A percentile compares a stretch with the other conserved stretches of the same genome.
Conservation (phyloP, 2,888 invertebrate species). For the Cyrtodaria siliqua region DNA sequence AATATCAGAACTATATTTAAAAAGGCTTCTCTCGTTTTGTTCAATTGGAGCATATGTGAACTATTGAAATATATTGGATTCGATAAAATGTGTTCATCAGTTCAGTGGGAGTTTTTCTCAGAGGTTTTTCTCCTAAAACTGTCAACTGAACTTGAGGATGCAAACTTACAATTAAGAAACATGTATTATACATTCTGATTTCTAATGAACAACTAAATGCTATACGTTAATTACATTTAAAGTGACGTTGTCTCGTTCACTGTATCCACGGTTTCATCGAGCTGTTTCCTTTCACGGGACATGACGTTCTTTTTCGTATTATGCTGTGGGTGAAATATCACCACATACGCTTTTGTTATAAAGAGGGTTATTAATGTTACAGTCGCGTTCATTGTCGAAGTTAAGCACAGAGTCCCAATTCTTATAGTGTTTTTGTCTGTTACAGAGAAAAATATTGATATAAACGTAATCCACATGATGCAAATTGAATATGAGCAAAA, state of each 20-base stretch:
- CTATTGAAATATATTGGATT: too few species aligned
- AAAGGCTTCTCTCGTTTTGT: too few species aligned
- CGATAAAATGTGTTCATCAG: too few species aligned
- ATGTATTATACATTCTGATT: too few species aligned
- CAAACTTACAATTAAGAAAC: too few species aligned
- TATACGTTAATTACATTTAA: too few species aligned
- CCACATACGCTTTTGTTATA: conserved; percentile 88
- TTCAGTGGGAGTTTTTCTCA: too few species aligned
- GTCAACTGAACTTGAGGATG: too few species aligned
- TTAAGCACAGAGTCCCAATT: conserved; percentile 87
- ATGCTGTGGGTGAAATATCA: conserved; percentile 88
- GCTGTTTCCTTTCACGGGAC: conserved; percentile 72
- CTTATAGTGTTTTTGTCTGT: conserved; percentile 87
- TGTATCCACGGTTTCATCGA: conserved; percentile 46
- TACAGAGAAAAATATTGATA: conserved; percentile 88
- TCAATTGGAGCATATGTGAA: too few species aligned
- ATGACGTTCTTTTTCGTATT: conserved; percentile 88
- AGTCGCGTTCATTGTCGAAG: conserved; percentile 87
- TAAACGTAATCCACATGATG: conserved; percentile 88
- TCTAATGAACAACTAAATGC: too few species aligned
- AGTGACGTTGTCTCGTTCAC: conserved; percentile 42
- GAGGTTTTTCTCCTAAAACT: too few species aligned
- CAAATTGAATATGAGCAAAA: conserved; percentile 88
- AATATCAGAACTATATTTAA: too few species aligned
- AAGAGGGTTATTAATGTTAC: conserved; percentile 88